phyloP scores from a whole-genome alignment of 2,888 invertebrate genomes.

The Fragum whitleyi region DNA sequence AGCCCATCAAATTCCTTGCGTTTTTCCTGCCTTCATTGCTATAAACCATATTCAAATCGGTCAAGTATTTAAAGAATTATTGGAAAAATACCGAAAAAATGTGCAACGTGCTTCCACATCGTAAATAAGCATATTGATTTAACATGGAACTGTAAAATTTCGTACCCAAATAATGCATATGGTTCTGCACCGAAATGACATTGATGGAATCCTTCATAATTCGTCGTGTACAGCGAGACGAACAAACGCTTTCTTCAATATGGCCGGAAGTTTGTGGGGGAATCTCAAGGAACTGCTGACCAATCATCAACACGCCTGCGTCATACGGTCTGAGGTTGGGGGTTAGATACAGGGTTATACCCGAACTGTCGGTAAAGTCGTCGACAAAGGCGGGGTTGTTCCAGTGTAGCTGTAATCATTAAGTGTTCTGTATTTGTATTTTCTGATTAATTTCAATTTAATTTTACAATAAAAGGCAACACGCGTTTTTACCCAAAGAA shows the following conservation, averaged over 20 bases:
- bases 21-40: no score
- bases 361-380: constrained; percentile 65
- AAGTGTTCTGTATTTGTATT: no score
- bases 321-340: constrained; percentile 62
- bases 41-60: no score
- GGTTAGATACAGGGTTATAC: constrained; percentile 66
- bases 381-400: constrained; percentile 61
- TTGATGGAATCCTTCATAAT: constrained; percentile 52
- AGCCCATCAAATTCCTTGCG: no score
- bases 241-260: constrained; percentile 40
- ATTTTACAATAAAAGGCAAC: no score
- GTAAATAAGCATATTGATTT: no score
- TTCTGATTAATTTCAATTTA: neutral
- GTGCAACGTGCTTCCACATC: no score
- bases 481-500: no score
- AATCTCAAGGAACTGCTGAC: constrained; percentile 65
- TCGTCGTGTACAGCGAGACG: constrained; percentile 34
- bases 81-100: no score
- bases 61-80: no score
- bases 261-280: constrained; percentile 56
- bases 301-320: constrained; percentile 65
- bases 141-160: no score
- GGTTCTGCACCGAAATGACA: constrained; percentile 63
- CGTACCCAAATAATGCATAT: constrained; percentile 71
- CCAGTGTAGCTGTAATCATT: constrained; percentile 69